phyloP scores from a whole-genome alignment of 2,113 vertebrate species.

The Equus quagga region DNA sequence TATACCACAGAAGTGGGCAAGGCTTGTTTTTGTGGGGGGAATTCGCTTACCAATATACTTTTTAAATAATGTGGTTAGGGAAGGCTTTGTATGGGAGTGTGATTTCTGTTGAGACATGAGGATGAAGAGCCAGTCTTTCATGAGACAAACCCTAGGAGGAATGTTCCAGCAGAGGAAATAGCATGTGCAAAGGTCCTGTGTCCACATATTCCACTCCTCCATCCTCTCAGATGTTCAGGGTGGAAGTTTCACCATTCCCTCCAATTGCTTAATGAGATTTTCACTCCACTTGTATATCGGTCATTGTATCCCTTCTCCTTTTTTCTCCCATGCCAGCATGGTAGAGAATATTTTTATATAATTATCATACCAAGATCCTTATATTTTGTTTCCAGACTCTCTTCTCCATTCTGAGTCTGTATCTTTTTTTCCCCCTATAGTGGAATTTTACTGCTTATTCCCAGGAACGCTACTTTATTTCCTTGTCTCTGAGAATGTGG shows the following conservation, averaged over 20 bases:
- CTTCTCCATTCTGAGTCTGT: background rate
- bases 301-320: background rate
- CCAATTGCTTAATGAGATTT: background rate
- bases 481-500: background rate
- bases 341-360: background rate
- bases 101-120: background rate
- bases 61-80: background rate
- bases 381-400: background rate
- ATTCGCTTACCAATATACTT: background rate
- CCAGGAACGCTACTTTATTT: background rate
- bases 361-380: background rate
- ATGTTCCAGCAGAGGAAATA: background rate
- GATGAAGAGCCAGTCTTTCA: background rate
- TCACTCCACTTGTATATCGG: accelerated
- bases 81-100: background rate
- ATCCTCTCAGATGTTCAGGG: background rate
- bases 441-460: slow-evolving; percentile 34
- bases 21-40: background rate
- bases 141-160: accelerated
- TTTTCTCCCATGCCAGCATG: too few relatives aligned
- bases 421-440: background rate
- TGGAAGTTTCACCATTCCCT: background rate
- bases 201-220: background rate
- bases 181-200: background rate
- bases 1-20: background rate